Conservation (phyloP, 2,113 vertebrate genomes). For the Protobothrops flavoviridis region DNA sequence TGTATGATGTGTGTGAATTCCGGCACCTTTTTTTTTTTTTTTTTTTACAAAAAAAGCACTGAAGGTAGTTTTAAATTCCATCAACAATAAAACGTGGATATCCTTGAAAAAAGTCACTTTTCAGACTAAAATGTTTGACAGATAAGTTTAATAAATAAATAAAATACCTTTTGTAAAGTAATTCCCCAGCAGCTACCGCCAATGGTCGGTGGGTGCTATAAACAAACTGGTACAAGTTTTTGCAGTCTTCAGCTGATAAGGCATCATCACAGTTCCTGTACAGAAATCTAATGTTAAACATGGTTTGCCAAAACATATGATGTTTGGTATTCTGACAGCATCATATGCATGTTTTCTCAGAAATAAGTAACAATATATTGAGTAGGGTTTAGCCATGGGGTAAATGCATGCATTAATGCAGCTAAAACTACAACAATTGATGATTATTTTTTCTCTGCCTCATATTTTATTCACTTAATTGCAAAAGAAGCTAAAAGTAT, state of each 20-base stretch:
- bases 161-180: slow-evolving; percentile 82
- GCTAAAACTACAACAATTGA: background rate
- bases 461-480: slow-evolving; percentile 9
- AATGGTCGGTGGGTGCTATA: slow-evolving; percentile 84
- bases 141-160: slow-evolving; percentile 18
- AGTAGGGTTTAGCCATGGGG: background rate
- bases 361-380: background rate
- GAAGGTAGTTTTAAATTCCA: slow-evolving; percentile 12
- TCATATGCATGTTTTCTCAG: background rate
- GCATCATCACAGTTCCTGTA: slow-evolving; percentile 77
- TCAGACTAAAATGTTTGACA: background rate
- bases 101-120: too few relatives aligned
- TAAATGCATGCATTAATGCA: background rate
- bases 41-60: too few relatives aligned
- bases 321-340: slow-evolving; percentile 6
- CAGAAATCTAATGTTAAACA: slow-evolving; percentile 50
- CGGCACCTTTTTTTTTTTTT: too few relatives aligned
- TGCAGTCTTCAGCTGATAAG: slow-evolving; percentile 76
- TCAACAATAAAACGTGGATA: background rate
- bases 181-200: slow-evolving; percentile 83
- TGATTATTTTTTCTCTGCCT: background rate
- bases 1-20: too few relatives aligned
- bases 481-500: background rate
- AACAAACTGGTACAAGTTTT: slow-evolving; percentile 81
- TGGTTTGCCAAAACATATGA: slow-evolving; percentile 34